Evolutionary conservation across 2,113 vertebrate genomes (phyloP), one percentile per base, ranked within the genome.

Genomic region (Corynorhinus townsendii): DNA sequence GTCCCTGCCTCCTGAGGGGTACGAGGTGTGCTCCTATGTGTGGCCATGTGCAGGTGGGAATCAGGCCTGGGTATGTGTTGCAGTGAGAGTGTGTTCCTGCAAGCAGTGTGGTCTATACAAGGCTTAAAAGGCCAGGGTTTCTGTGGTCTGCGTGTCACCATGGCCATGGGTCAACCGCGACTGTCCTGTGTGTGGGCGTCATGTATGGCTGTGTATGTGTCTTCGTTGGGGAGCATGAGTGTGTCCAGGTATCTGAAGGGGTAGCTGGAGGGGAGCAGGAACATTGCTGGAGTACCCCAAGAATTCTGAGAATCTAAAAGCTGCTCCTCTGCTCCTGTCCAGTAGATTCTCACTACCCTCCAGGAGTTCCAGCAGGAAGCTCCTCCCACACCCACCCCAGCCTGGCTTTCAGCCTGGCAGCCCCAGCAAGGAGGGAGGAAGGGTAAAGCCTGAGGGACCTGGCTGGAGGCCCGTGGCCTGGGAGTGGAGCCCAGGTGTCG

Each of bases 401-500:
- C 89, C 69, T 64, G 87, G 69, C 92, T 95, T 94, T 72, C 87
- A 92, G 87, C 54, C 72, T 56, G 84, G 93, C 82, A 75, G 62
- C 45, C 40, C 68, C 71, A 75, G 93, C 66, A 35, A 26, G 45
- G 62, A 68, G 79, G 47, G 30, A 68, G n/a, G 71, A 71, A 52
- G n/a, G 91, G 43, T 26, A 38, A 38, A 52, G 26, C 93, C 9
- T 8, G 59, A 54, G 86, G 88, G 88, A 84, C 56, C 90, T 96
- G 94, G 94, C 93, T 84, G 28, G 28, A n/a, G 26, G 95, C 93
- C 87, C 54, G 6, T n/a, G 81, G 94, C 87, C 93, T 72, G 92
- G 96, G 92, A 96, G 88, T 49, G 52, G 89, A 96, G 90, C 90
- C 96, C 94, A 95, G 96, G 96, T 96, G 96, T 93, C 68, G 56